Conservation (phyloP, 2,888 invertebrate species). For the Phengaris arion region DNA sequence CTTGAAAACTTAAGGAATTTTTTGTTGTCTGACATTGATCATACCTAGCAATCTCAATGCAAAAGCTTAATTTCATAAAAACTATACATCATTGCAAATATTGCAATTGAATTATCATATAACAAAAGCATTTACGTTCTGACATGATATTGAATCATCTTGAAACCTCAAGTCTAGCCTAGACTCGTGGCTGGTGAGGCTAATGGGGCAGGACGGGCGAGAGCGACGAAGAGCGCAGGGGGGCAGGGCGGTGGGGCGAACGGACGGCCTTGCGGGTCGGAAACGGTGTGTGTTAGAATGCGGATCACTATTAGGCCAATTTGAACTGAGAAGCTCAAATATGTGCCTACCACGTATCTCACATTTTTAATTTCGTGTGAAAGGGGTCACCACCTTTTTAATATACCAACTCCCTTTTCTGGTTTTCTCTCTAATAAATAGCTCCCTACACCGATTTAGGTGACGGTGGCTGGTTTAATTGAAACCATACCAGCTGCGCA, state of each 20-base stretch:
- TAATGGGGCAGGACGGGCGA: neutral
- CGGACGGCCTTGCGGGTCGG: conserved; percentile 53
- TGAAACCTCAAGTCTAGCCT: neutral
- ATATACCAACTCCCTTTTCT: neutral
- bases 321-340: neutral
- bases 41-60: no score
- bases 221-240: conserved; percentile 32
- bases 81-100: neutral
- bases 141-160: neutral
- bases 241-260: conserved; percentile 38
- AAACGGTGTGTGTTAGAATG: conserved; percentile 40
- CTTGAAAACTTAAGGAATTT: no score
- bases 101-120: neutral
- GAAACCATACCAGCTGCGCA: no score
- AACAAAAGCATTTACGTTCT: neutral
- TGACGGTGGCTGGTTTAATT: no score
- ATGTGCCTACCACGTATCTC: neutral
- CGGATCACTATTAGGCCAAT: conserved; percentile 25
- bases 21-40: no score
- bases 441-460: no score
- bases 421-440: neutral
- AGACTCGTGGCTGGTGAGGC: neutral
- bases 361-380: neutral
- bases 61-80: no score
- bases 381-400: neutral